These are phyloP conservation scores for Turdus rufiventris DNA, from an alignment of 2,113 vertebrate species.

Conservation along the genomic window DNA sequence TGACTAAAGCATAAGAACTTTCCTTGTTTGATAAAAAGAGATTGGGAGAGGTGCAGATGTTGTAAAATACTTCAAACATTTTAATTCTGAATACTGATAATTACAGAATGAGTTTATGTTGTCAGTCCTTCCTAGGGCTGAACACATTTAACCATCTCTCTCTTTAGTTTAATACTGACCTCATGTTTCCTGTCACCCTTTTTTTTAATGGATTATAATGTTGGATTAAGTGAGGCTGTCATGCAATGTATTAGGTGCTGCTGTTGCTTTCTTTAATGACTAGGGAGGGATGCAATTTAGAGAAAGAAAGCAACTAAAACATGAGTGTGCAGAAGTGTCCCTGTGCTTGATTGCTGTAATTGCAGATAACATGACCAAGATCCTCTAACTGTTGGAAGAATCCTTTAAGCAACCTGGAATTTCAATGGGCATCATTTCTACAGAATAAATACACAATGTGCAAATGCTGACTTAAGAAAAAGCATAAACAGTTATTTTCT, in stretches of 20 bases:
- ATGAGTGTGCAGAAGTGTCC: not conserved
- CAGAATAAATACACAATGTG: not conserved
- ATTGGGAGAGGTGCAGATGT: not conserved
- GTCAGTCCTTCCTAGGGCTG: not conserved
- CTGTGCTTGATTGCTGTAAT: not conserved
- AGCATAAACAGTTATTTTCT: not conserved
- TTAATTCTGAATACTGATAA: not conserved
- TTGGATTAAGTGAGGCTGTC: not conserved
- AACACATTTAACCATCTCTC: not conserved
- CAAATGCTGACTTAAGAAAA: not conserved
- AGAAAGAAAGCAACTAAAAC: not conserved
- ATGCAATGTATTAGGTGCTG: not conserved
- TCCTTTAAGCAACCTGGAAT: not conserved
- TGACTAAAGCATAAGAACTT: not conserved
- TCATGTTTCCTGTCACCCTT: not conserved
- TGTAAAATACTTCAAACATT: not conserved
- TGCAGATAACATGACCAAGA: not conserved
- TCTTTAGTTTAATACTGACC: not conserved
- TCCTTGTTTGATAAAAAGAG: not conserved
- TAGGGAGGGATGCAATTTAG: not conserved
- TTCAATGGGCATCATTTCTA: not conserved
- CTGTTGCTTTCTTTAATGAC: not conserved
- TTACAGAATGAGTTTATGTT: not conserved
- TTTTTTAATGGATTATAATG: not conserved
- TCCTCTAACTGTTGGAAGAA: not conserved